Percentiles rank a stretch among this genome's conserved stretches.
These are phyloP conservation scores for Mya arenaria DNA, from an alignment of 1,140 invertebrate species.

Conservation along the genomic window DNA sequence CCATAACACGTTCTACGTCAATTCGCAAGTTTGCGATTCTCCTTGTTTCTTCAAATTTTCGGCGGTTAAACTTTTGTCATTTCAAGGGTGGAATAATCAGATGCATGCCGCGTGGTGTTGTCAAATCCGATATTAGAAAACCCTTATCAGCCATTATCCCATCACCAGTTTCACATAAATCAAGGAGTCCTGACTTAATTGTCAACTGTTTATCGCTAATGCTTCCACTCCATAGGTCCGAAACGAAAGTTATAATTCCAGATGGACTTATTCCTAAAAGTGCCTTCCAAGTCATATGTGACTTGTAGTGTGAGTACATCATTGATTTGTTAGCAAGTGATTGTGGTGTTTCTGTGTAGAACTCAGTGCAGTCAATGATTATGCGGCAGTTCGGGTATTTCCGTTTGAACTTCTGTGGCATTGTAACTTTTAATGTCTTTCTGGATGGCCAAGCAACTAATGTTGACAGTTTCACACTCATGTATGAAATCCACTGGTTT, in stretches of 20 bases:
- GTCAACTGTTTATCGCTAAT: conserved; percentile 43
- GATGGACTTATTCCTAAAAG: conserved; percentile 36
- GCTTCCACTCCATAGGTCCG: neutral
- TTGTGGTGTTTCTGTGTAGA: conserved; percentile 51
- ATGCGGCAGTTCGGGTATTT: conserved; percentile 11
- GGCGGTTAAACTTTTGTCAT: neutral
- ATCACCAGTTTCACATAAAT: conserved; percentile 17
- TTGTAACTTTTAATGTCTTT: no score
- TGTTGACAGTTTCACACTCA: no score
- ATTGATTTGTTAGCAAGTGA: conserved; percentile 23
- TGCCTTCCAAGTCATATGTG: conserved; percentile 41
- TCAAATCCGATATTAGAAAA: conserved; percentile 42
- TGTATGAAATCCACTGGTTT: no score
- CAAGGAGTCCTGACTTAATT: neutral
- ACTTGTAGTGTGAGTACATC: conserved; percentile 54
- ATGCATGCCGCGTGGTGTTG: conserved; percentile 1
- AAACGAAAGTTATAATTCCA: conserved; percentile 15
- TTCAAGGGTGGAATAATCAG: conserved; percentile 46
- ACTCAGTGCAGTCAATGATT: conserved; percentile 60
- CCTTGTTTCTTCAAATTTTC: neutral
- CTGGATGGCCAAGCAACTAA: no score
- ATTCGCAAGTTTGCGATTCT: conserved; percentile 15
- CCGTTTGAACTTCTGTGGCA: neutral
- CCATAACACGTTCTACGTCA: conserved; percentile 43
- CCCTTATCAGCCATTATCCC: conserved; percentile 35